phyloP scores from a whole-genome alignment of 1,140 invertebrate genomes.

The roundworm (Caenorhabditis elegans) region WBcel235 BX284602.5:10141501-10142000 shows the following conservation, averaged over 20 bases:
- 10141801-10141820: not conserved
- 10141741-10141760: not conserved
- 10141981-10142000: not conserved
- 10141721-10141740: not conserved
- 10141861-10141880: not conserved
- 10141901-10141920: not conserved
- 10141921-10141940: too few species aligned
- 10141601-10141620: not conserved
- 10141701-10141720: not conserved
- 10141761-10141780: not conserved
- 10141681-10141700: too few species aligned
- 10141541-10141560: not conserved
- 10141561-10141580: not conserved
- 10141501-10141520: not conserved
- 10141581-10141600: not conserved
- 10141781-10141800: not conserved
- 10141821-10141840: not conserved
- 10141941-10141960: not conserved
- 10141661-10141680: too few species aligned
- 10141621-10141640: not conserved
- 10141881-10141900: not conserved
- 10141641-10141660: not conserved
- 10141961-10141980: too few species aligned
- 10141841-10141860: not conserved
- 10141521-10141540: not conserved